Conservation (phyloP, 2,113 vertebrate species). For the Bagarius yarrelli region DNA sequence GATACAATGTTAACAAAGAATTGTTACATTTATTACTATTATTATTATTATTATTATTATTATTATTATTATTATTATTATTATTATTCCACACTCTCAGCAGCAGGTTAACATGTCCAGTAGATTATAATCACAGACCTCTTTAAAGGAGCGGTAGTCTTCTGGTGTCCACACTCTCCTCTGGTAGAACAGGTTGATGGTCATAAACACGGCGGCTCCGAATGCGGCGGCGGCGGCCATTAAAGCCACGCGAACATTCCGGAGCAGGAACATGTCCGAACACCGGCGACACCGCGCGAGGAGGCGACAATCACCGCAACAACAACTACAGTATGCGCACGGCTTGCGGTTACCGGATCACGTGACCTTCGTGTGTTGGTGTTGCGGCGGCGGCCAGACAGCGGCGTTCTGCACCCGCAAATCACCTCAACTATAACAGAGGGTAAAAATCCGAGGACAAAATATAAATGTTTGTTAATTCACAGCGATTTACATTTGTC, state of each 20-base stretch:
- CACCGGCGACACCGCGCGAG: background rate
- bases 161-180: slow-evolving; percentile 69
- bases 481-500: no score
- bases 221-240: slow-evolving; percentile 79
- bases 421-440: background rate
- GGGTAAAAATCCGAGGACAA: no score
- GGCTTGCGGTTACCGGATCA: slow-evolving; percentile 27
- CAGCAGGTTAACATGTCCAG: background rate
- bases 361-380: slow-evolving; percentile 44
- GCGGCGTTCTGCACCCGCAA: slow-evolving; percentile 6
- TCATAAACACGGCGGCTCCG: slow-evolving; percentile 81
- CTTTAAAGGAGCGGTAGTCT: slow-evolving; percentile 62
- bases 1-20: background rate
- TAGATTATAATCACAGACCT: slow-evolving; percentile 52
- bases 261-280: slow-evolving; percentile 67
- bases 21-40: background rate
- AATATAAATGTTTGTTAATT: background rate
- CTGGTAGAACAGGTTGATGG: slow-evolving; percentile 75
- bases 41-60: slow-evolving; percentile 2
- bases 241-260: slow-evolving; percentile 72
- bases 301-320: background rate
- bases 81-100: background rate
- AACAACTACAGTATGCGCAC: background rate
- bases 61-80: background rate
- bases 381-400: background rate